These are phyloP conservation scores for Drosophila bunnanda DNA, from an alignment of 2,888 invertebrate species.

Conservation along the genomic window DNA sequence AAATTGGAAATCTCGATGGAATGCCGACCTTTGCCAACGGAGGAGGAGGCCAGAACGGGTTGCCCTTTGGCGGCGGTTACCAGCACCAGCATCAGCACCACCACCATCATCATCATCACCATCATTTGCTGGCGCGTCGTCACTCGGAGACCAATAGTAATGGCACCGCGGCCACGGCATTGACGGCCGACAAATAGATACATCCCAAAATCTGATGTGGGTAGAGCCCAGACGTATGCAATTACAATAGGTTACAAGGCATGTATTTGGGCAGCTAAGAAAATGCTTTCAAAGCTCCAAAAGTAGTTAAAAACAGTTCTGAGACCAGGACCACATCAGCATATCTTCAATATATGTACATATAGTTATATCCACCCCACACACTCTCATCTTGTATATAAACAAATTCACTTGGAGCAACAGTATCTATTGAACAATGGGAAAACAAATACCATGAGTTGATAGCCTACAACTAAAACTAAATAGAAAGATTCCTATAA, in stretches of 20 bases:
- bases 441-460: slow-evolving; percentile 64
- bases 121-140: slow-evolving; percentile 72
- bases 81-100: slow-evolving; percentile 37
- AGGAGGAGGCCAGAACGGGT: slow-evolving; percentile 48
- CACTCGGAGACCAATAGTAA: slow-evolving; percentile 80
- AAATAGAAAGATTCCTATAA: slow-evolving; percentile 77
- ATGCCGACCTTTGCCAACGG: slow-evolving; percentile 68
- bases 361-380: slow-evolving; percentile 47
- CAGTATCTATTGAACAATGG: slow-evolving; percentile 59
- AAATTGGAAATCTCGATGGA: slow-evolving; percentile 82
- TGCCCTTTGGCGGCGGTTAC: slow-evolving; percentile 40
- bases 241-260: not conserved
- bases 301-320: not conserved
- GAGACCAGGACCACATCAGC: slow-evolving; percentile 22
- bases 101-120: slow-evolving; percentile 51
- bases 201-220: slow-evolving; percentile 29
- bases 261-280: not conserved
- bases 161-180: slow-evolving; percentile 59
- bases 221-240: not conserved
- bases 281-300: not conserved
- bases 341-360: slow-evolving; percentile 51
- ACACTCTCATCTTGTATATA: slow-evolving; percentile 60
- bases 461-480: slow-evolving; percentile 55
- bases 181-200: slow-evolving; percentile 62
- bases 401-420: slow-evolving; percentile 49